Percentiles rank a stretch among this genome's conserved stretches.
These are phyloP conservation scores for Epinotia ramella DNA, from an alignment of 2,888 invertebrate species.

Conservation along the genomic window DNA sequence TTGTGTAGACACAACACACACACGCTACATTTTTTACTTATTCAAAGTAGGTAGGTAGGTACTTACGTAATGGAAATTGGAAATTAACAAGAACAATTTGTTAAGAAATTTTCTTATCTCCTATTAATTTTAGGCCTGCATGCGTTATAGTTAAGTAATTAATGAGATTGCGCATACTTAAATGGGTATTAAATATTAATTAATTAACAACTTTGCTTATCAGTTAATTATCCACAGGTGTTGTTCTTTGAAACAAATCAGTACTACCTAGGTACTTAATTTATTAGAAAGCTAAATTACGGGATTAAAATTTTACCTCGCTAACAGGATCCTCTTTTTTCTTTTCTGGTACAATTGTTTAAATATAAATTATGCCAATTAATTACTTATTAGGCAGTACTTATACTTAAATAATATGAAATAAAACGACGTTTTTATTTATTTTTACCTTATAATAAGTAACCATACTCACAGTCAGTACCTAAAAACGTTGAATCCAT, in stretches of 20 bases:
- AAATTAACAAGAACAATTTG: not conserved
- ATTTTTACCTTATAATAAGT: not conserved
- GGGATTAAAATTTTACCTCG: not conserved
- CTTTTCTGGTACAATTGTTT: not conserved
- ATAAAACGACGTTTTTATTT: not conserved
- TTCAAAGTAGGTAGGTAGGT: not conserved
- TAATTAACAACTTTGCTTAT: conserved; percentile 21
- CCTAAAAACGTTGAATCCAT: conserved; percentile 32
- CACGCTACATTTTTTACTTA: too few relatives aligned
- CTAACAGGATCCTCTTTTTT: not conserved
- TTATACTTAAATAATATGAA: not conserved
- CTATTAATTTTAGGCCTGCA: conserved; percentile 15
- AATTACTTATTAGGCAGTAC: not conserved
- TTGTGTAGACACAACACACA: not conserved
- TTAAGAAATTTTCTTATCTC: conserved; percentile 14
- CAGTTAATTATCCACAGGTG: conserved; percentile 27
- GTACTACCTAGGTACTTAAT: not conserved
- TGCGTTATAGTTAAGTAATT: conserved; percentile 22
- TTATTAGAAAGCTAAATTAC: not conserved
- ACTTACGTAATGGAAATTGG: not conserved
- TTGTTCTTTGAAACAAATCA: not conserved
- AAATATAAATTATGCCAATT: not conserved
- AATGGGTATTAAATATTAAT: conserved; percentile 18
- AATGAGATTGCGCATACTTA: conserved; percentile 12
- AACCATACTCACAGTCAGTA: conserved; percentile 33